Conservation (phyloP, 1,140 invertebrate species). For the Globodera ellingtonae region DNA sequence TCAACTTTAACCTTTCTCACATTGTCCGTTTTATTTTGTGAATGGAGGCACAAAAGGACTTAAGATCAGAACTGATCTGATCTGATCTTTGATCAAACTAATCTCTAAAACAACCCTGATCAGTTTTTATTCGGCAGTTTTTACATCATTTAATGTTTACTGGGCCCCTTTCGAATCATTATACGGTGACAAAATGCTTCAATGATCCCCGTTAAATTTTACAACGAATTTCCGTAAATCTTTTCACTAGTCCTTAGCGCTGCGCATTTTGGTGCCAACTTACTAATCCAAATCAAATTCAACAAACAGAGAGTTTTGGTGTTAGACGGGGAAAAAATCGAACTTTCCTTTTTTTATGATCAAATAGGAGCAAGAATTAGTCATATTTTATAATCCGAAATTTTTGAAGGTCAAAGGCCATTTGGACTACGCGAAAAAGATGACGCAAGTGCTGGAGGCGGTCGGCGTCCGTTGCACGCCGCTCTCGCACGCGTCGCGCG, state of each 20-base stretch:
- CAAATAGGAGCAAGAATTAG: too few species aligned
- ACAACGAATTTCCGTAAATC: too few species aligned
- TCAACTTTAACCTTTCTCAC: conserved; percentile 62
- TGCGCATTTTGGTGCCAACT: too few species aligned
- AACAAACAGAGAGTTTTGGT: background rate
- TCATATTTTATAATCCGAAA: too few species aligned
- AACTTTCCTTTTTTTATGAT: too few species aligned
- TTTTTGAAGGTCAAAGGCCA: conserved; percentile 56
- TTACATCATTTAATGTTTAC: background rate
- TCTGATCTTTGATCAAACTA: too few species aligned
- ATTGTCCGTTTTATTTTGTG: conserved; percentile 48
- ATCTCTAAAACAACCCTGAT: background rate
- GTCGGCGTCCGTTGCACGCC: conserved; percentile 58
- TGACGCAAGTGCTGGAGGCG: conserved; percentile 60
- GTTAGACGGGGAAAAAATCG: background rate
- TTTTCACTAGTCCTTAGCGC: too few species aligned
- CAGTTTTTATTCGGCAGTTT: background rate
- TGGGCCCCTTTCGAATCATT: too few species aligned
- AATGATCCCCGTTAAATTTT: too few species aligned
- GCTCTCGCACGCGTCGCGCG: conserved; percentile 32
- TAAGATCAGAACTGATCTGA: too few species aligned
- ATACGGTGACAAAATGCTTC: too few species aligned
- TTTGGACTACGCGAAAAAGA: conserved; percentile 59
- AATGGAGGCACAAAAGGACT: background rate
- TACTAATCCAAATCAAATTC: background rate